These are phyloP conservation scores for Rafetus swinhoei DNA, from an alignment of 2,113 vertebrate species.

Conservation along the genomic window DNA sequence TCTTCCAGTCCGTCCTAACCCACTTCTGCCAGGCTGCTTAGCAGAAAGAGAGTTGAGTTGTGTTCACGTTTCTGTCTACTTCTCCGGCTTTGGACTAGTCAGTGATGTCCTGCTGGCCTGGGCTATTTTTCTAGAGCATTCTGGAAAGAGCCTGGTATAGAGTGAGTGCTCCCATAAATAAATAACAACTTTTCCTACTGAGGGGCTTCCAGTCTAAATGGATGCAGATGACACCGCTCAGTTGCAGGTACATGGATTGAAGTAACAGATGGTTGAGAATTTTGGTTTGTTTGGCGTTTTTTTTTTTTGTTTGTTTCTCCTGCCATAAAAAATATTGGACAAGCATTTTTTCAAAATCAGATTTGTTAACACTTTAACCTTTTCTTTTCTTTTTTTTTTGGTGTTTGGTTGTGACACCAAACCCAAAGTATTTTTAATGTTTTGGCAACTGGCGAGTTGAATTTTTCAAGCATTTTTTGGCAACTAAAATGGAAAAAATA, in stretches of 20 bases:
- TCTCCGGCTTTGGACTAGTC: fast-evolving
- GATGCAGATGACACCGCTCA: neutral
- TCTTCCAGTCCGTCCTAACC: neutral
- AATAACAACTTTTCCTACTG: neutral
- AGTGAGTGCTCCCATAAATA: neutral
- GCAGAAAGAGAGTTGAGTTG: fast-evolving
- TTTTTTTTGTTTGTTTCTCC: neutral
- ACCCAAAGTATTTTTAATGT: neutral
- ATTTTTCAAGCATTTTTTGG: constrained; percentile 27
- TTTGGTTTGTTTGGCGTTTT: too few relatives aligned
- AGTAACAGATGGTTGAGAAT: neutral
- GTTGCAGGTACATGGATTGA: neutral
- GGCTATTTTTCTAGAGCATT: neutral
- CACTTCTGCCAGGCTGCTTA: fast-evolving
- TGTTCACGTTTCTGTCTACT: fast-evolving
- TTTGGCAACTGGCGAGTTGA: constrained; percentile 35
- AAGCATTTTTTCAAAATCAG: neutral
- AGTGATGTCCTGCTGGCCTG: neutral
- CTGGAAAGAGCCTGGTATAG: neutral
- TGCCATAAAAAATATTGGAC: neutral
- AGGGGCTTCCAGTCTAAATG: neutral
- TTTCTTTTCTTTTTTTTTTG: neutral
- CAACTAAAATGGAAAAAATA: constrained; percentile 20
- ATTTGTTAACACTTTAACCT: too few relatives aligned
- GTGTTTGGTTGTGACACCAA: neutral